Evolutionary conservation across 2,888 invertebrate species (phyloP).

Genomic region (Drosophila buzzatii): DNA sequence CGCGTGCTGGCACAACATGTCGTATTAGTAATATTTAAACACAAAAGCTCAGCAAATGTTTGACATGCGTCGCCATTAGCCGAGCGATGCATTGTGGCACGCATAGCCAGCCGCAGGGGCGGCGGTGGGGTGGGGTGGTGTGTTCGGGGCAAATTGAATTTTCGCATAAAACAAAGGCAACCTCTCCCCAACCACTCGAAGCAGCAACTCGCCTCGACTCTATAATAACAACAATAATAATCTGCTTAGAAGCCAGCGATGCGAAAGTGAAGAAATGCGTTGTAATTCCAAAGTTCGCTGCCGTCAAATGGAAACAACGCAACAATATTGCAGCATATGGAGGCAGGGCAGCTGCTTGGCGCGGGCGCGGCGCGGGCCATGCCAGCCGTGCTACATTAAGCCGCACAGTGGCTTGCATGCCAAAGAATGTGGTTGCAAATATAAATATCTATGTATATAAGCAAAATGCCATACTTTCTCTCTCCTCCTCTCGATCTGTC

Average conservation of each 20-base stretch:
- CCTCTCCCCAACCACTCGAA: neutral
- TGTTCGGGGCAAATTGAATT: slow-evolving; percentile 63
- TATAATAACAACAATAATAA: slow-evolving; percentile 74
- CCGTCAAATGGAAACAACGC: slow-evolving; percentile 59
- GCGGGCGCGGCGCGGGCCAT: neutral
- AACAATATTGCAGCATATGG: slow-evolving; percentile 71
- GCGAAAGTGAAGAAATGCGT: slow-evolving; percentile 79
- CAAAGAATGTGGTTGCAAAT: slow-evolving; percentile 60
- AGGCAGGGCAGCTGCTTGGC: neutral
- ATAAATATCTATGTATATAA: slow-evolving; percentile 32
- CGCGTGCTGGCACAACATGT: slow-evolving; percentile 77
- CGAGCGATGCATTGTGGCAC: slow-evolving; percentile 74
- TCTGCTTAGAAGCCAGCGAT: slow-evolving; percentile 78
- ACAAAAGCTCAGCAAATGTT: slow-evolving; percentile 78
- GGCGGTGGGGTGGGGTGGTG: neutral
- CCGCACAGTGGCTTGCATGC: slow-evolving; percentile 57
- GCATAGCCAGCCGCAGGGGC: slow-evolving; percentile 32
- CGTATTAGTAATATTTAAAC: slow-evolving; percentile 82
- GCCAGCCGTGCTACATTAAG: slow-evolving; percentile 57
- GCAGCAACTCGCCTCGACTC: neutral
- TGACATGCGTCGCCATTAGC: slow-evolving; percentile 79
- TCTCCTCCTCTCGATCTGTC: neutral
- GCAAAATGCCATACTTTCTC: neutral
- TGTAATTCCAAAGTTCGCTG: slow-evolving; percentile 76
- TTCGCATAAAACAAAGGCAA: slow-evolving; percentile 62